Percentiles rank a stretch among this genome's conserved stretches.
phyloP scores from a whole-genome alignment of 2,113 vertebrate genomes.

The Thryonomys swinderianus region DNA sequence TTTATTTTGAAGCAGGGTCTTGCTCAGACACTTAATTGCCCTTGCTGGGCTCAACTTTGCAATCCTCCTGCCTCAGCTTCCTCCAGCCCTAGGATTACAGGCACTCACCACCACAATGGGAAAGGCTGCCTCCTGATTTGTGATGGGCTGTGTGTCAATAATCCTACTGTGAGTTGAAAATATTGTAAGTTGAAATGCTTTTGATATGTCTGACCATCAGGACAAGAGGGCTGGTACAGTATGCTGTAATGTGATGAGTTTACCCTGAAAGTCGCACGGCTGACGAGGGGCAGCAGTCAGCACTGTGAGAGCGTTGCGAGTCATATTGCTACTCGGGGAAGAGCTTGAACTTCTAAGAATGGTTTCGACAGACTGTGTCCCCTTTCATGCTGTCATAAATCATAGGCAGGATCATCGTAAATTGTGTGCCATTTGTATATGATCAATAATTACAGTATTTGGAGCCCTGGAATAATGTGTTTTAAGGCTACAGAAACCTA shows the following conservation, averaged over 20 bases:
- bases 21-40: neutral
- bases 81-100: neutral
- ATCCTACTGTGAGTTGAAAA: neutral
- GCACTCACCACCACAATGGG: neutral
- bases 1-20: neutral
- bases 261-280: neutral
- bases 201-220: neutral
- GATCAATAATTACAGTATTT: neutral
- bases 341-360: neutral
- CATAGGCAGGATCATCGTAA: neutral
- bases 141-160: neutral
- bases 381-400: neutral
- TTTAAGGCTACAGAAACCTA: neutral
- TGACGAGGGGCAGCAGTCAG: neutral
- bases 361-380: neutral
- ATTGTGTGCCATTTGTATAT: neutral
- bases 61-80: neutral
- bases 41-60: neutral
- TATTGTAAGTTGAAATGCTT: no score
- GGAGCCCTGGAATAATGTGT: neutral
- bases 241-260: neutral
- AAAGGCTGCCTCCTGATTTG: neutral
- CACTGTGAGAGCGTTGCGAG: neutral
- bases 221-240: neutral
- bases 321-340: neutral